Evolutionary conservation across 1,140 invertebrate genomes (phyloP).

Genomic region (Bombyx mori): DNA sequence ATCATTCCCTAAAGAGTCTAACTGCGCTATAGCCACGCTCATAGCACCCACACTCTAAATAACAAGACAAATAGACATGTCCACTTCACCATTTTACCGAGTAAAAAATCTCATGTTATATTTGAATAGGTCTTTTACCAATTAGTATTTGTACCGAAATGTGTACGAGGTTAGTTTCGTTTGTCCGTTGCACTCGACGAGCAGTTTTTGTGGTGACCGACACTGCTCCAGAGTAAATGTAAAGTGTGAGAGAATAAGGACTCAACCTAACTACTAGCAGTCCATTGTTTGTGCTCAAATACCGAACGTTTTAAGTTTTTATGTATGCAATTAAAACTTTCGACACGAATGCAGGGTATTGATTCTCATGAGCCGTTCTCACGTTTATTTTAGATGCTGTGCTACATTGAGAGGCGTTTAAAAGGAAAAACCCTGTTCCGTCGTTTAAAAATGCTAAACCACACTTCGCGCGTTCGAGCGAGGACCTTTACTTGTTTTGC

Average conservation of each 20-base stretch:
- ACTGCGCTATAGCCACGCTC: slow-evolving; percentile 33
- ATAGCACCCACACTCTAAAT: slow-evolving; percentile 65
- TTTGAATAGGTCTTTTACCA: slow-evolving; percentile 68
- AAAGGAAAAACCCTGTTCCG: no score
- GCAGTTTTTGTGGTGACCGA: slow-evolving; percentile 47
- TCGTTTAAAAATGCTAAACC: no score
- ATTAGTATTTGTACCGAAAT: slow-evolving; percentile 67
- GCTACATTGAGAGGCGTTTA: no score
- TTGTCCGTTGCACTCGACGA: slow-evolving; percentile 34
- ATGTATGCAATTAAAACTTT: slow-evolving; percentile 8
- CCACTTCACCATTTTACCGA: slow-evolving; percentile 66
- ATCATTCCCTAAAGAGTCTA: slow-evolving; percentile 25
- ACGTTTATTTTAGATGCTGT: no score
- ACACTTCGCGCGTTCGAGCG: no score
- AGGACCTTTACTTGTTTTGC: slow-evolving; percentile 40
- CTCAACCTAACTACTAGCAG: slow-evolving; percentile 33
- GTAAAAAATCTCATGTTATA: slow-evolving; percentile 65
- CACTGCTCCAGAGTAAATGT: slow-evolving; percentile 26
- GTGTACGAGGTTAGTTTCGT: slow-evolving; percentile 36
- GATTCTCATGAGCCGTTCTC: neutral
- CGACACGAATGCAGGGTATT: slow-evolving; percentile 3
- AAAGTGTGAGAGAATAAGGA: slow-evolving; percentile 49
- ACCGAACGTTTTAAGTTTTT: slow-evolving; percentile 27
- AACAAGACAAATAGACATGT: slow-evolving; percentile 65
- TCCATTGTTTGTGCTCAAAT: slow-evolving; percentile 51